phyloP scores from a whole-genome alignment of 2,113 vertebrate species.

The Pterocles gutturalis region DNA sequence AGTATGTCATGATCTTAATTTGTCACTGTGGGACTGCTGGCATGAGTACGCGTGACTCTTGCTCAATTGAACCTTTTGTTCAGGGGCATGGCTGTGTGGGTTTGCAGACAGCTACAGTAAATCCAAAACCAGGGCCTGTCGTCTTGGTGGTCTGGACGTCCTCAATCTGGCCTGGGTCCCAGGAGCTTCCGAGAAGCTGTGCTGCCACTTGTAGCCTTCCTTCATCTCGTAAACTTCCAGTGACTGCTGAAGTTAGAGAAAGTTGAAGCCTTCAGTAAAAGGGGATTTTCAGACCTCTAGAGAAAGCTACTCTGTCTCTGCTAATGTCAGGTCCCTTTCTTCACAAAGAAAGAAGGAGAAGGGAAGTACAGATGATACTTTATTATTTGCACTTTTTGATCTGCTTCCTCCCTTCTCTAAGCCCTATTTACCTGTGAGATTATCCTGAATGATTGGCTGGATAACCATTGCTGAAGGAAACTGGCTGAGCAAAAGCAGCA shows the following conservation, averaged over 20 bases:
- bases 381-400: not conserved
- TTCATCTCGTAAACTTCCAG: not conserved
- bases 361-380: not conserved
- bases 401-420: not conserved
- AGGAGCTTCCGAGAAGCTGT: slow-evolving; percentile 53
- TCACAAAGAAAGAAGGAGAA: not conserved
- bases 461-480: not conserved
- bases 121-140: slow-evolving; percentile 19
- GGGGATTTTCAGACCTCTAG: slow-evolving; percentile 23
- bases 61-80: slow-evolving; percentile 72
- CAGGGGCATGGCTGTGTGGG: slow-evolving; percentile 29
- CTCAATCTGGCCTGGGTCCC: slow-evolving; percentile 29
- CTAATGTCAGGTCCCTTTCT: not conserved
- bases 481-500: not conserved
- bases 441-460: not conserved
- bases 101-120: slow-evolving; percentile 50
- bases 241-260: not conserved
- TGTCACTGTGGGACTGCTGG: slow-evolving; percentile 55
- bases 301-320: not conserved
- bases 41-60: slow-evolving; percentile 52
- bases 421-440: not conserved
- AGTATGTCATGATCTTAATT: slow-evolving; percentile 65
- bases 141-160: slow-evolving; percentile 47
- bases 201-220: slow-evolving; percentile 12
- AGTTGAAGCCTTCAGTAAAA: not conserved